phyloP scores from a whole-genome alignment of 2,888 invertebrate species.

The Meiosimyza decipiens region DNA sequence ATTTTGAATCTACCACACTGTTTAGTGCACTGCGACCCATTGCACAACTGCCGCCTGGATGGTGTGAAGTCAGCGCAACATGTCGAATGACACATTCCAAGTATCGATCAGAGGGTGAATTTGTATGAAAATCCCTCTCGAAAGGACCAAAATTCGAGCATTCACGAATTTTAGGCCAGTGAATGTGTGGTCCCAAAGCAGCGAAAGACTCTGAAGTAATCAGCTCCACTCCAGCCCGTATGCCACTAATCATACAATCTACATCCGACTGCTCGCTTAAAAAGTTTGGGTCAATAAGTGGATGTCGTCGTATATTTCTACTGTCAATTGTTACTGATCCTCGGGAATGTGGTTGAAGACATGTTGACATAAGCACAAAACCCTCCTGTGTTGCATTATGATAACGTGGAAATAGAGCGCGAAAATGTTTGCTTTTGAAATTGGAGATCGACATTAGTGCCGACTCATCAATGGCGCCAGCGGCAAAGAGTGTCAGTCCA shows the following conservation, averaged over 20 bases:
- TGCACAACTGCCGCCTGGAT: conserved; percentile 82
- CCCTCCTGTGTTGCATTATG: conserved; percentile 75
- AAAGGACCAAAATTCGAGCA: conserved; percentile 69
- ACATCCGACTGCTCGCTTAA: conserved; percentile 73
- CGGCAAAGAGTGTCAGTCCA: conserved; percentile 74
- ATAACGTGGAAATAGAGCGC: conserved; percentile 75
- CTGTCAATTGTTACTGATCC: conserved; percentile 74
- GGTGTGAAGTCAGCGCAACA: conserved; percentile 78
- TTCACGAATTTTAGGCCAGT: conserved; percentile 74
- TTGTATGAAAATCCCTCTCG: conserved; percentile 64
- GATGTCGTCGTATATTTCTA: conserved; percentile 71
- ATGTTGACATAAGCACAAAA: conserved; percentile 75
- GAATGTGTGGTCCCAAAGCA: conserved; percentile 72
- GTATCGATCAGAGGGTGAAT: conserved; percentile 68
- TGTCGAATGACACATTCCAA: conserved; percentile 75
- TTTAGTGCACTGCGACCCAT: conserved; percentile 70
- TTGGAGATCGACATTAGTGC: conserved; percentile 75
- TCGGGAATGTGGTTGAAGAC: conserved; percentile 77
- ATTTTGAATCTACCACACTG: conserved; percentile 76
- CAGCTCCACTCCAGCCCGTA: conserved; percentile 70
- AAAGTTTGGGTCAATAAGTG: conserved; percentile 81
- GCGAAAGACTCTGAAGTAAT: conserved; percentile 71
- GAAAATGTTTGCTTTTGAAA: conserved; percentile 72
- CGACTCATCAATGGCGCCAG: conserved; percentile 77
- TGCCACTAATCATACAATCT: conserved; percentile 72